Conservation (phyloP, 1,140 invertebrate species). For the Drosophila sechellia region DNA sequence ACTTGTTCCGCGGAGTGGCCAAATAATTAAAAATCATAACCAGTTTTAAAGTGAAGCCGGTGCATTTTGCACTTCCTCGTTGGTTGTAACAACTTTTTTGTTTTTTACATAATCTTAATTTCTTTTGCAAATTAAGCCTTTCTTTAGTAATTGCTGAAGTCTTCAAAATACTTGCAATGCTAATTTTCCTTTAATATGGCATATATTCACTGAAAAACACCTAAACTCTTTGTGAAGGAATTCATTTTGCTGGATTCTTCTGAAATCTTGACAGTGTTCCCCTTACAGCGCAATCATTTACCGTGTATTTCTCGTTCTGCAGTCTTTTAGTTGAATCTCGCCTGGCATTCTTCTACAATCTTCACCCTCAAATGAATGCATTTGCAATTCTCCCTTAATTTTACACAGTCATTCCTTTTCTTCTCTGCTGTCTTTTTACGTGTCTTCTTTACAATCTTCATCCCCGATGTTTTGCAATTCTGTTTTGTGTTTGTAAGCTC, state of each 20-base stretch:
- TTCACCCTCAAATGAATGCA: not conserved
- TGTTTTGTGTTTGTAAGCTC: not conserved
- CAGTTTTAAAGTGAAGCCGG: not conserved
- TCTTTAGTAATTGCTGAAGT: no score
- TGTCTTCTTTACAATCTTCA: not conserved
- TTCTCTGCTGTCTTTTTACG: not conserved
- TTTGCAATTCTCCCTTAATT: not conserved
- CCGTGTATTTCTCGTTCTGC: not conserved
- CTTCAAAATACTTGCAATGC: no score
- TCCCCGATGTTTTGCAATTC: not conserved
- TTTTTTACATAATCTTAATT: not conserved
- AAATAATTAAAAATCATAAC: not conserved
- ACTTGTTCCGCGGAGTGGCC: not conserved
- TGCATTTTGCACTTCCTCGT: conserved; percentile 8
- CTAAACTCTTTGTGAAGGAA: no score
- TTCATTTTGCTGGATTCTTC: no score
- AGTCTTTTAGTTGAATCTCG: not conserved
- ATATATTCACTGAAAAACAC: no score
- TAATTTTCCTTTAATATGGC: no score
- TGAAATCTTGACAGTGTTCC: no score
- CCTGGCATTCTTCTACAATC: not conserved
- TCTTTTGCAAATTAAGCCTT: not conserved
- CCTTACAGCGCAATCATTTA: no score
- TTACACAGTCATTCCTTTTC: not conserved
- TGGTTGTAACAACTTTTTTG: not conserved